A percentile compares a stretch with the other conserved stretches of the same genome.
These are phyloP conservation scores for Eumerus sabulonum DNA, from an alignment of 2,888 invertebrate genomes.

Conservation along the genomic window DNA sequence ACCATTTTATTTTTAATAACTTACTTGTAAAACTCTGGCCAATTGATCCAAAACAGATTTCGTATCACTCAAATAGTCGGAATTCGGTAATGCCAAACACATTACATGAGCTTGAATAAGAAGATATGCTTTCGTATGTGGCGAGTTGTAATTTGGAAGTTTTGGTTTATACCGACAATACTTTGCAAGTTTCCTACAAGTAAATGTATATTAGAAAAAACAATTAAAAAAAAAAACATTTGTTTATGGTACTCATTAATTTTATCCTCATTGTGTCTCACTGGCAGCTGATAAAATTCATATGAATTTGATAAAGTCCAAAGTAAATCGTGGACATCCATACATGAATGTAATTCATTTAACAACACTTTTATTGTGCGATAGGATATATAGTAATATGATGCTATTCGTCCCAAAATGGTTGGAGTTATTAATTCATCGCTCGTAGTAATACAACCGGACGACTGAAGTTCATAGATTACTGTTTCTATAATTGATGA, in stretches of 20 bases:
- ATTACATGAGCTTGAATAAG: conserved; percentile 96
- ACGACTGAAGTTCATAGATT: conserved; percentile 84
- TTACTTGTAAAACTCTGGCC: conserved; percentile 93
- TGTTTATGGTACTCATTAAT: conserved; percentile 95
- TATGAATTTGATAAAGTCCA: conserved; percentile 89
- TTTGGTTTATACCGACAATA: conserved; percentile 87
- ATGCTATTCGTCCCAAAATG: conserved; percentile 94
- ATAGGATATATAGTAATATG: conserved; percentile 97
- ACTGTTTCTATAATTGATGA: conserved; percentile 90
- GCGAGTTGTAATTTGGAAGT: conserved; percentile 89
- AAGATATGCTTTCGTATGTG: conserved; percentile 95
- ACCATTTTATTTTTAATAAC: conserved; percentile 20
- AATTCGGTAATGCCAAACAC: conserved; percentile 89
- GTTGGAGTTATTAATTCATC: conserved; percentile 80
- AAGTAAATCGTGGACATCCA: conserved; percentile 86
- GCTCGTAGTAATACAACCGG: conserved; percentile 90
- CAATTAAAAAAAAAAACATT: conserved; percentile 71
- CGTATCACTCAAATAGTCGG: conserved; percentile 97
- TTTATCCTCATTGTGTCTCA: conserved; percentile 97
- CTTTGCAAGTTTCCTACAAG: conserved; percentile 87
- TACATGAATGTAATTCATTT: conserved; percentile 83
- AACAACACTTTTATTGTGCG: conserved; percentile 93
- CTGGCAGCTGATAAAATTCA: conserved; percentile 96
- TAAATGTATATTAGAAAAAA: no score
- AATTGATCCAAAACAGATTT: conserved; percentile 98